phyloP scores from a whole-genome alignment of 1,140 invertebrate genomes.

The Megathymus violae region DNA sequence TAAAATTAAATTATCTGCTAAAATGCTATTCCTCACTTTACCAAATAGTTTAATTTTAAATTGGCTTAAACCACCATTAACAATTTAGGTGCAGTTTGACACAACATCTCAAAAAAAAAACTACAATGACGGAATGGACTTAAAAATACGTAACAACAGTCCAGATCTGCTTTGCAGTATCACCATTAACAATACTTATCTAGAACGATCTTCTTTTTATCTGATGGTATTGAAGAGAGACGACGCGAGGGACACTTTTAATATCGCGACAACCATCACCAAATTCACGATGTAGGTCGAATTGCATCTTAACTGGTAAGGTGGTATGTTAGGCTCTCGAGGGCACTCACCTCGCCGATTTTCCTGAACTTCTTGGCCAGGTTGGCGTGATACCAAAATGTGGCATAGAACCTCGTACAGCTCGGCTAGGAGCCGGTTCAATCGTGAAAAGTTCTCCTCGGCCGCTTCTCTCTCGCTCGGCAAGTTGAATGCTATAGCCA shows the following conservation, averaged over 20 bases:
- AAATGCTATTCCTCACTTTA: constrained; percentile 7
- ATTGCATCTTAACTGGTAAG: constrained; percentile 83
- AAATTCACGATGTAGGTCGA: constrained; percentile 83
- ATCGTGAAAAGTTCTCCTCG: constrained; percentile 81
- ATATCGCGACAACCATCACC: constrained; percentile 79
- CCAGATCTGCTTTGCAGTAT: constrained; percentile 79
- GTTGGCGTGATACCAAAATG: constrained; percentile 78
- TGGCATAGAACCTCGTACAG: constrained; percentile 81
- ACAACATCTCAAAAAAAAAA: constrained; percentile 70
- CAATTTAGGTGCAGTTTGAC: constrained; percentile 83
- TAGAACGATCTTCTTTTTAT: constrained; percentile 75
- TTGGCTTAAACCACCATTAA: constrained; percentile 71
- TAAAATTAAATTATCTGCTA: constrained; percentile 46
- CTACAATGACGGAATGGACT: constrained; percentile 67
- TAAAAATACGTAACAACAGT: constrained; percentile 82
- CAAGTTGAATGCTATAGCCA: constrained; percentile 83
- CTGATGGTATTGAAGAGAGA: constrained; percentile 81
- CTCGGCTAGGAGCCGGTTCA: constrained; percentile 81
- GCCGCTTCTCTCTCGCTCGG: constrained; percentile 80
- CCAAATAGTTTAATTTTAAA: constrained; percentile 49
- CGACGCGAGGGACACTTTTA: constrained; percentile 78
- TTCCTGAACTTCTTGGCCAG: constrained; percentile 75
- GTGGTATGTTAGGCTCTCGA: constrained; percentile 77
- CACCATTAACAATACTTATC: constrained; percentile 80
- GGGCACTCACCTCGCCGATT: constrained; percentile 80